Conservation (phyloP, 2,888 invertebrate genomes). For the Operophtera brumata region DNA sequence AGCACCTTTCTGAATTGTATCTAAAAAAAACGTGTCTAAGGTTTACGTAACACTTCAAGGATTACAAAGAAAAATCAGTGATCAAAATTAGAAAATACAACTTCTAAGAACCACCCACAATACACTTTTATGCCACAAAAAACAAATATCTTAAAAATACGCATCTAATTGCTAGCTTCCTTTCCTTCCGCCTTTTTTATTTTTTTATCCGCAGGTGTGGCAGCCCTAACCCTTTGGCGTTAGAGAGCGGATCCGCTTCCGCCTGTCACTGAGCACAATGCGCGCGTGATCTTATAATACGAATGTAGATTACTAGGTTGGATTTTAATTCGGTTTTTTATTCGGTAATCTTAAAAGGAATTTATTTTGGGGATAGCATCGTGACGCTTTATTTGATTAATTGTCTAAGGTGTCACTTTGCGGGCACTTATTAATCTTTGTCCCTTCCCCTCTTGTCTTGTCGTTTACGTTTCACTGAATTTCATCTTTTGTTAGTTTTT, state of each 20-base stretch:
- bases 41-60: no score
- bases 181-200: constrained; percentile 49
- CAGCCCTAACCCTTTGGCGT: constrained; percentile 53
- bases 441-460: neutral
- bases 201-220: constrained; percentile 65
- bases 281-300: constrained; percentile 51
- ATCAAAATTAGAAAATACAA: neutral
- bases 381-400: constrained; percentile 10
- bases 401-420: constrained; percentile 3
- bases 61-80: neutral
- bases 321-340: constrained; percentile 11
- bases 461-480: no score
- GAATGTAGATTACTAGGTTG: constrained; percentile 38
- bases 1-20: no score
- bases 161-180: constrained; percentile 35
- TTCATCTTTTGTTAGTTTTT: no score
- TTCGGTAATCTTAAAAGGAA: neutral
- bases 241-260: constrained; percentile 49
- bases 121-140: constrained; percentile 2
- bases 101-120: neutral
- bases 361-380: neutral
- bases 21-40: no score
- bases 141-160: constrained; percentile 24
- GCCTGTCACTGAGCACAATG: constrained; percentile 51
- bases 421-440: neutral